Conservation (phyloP, 2,113 vertebrate species). For the Aphelocoma coerulescens region DNA sequence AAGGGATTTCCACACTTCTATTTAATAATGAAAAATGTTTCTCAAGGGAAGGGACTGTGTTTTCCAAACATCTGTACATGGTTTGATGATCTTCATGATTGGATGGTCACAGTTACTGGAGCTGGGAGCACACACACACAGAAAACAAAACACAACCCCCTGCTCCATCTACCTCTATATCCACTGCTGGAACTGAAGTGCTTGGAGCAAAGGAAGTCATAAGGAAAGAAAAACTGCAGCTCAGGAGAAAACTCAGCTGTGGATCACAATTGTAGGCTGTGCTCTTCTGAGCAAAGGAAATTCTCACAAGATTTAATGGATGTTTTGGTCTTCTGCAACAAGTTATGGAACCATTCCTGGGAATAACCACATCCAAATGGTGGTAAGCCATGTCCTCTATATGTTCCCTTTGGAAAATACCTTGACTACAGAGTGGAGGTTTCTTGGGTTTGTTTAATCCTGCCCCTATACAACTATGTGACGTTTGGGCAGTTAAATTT, state of each 20-base stretch:
- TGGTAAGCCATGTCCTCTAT: not conserved
- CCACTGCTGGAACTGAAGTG: not conserved
- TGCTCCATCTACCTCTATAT: fast-evolving
- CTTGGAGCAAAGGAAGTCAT: not conserved
- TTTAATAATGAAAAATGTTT: not conserved
- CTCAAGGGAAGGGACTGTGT: not conserved
- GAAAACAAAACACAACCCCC: not conserved
- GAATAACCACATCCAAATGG: not conserved
- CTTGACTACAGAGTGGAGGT: not conserved
- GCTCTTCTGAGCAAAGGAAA: not conserved
- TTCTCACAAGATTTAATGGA: not conserved
- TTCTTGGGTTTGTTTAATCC: not conserved
- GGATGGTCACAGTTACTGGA: not conserved
- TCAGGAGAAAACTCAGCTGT: not conserved
- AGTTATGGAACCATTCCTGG: not conserved
- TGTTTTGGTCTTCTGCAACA: not conserved
- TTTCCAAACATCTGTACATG: not conserved
- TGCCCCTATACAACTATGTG: not conserved
- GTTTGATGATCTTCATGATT: not conserved
- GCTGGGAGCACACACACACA: not conserved
- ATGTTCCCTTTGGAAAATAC: not conserved
- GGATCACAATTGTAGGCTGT: not conserved
- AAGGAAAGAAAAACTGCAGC: not conserved
- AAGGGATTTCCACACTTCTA: not conserved
- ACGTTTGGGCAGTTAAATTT: not conserved